Conservation (phyloP, 2,113 vertebrate species). For the Sciurus niger region DNA sequence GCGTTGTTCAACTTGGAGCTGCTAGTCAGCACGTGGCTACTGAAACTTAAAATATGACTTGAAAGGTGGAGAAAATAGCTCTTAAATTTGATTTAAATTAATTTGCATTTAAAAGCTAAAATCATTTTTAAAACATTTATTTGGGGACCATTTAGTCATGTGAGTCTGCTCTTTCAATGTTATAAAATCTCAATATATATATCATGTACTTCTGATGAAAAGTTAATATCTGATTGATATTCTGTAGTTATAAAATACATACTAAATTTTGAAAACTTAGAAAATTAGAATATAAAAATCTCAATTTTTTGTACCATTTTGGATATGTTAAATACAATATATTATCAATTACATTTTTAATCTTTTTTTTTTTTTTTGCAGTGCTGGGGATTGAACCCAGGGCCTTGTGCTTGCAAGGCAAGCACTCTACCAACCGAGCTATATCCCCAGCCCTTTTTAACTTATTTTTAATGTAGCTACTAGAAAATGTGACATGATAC, state of each 20-base stretch:
- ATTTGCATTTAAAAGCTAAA: constrained; percentile 12
- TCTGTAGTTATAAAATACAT: neutral
- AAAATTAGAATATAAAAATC: neutral
- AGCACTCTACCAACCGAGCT: too few species aligned
- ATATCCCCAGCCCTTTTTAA: too few species aligned
- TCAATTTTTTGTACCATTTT: constrained; percentile 14
- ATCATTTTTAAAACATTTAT: too few species aligned
- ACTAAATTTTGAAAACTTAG: neutral
- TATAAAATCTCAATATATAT: neutral
- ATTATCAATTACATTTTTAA: neutral
- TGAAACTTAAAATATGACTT: neutral
- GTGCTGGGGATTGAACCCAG: too few species aligned
- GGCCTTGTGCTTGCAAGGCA: too few species aligned
- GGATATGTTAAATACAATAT: neutral
- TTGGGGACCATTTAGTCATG: neutral
- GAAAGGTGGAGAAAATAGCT: neutral
- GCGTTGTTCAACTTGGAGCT: too few species aligned
- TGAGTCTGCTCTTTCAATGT: neutral
- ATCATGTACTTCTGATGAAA: neutral
- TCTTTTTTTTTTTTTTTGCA: neutral
- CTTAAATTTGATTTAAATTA: neutral
- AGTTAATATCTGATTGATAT: neutral
- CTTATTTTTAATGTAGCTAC: neutral
- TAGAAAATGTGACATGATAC: neutral
- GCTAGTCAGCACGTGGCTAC: too few species aligned